Evolutionary conservation across 2,888 invertebrate species (phyloP).

Genomic region (Ectemnius lituratus): DNA sequence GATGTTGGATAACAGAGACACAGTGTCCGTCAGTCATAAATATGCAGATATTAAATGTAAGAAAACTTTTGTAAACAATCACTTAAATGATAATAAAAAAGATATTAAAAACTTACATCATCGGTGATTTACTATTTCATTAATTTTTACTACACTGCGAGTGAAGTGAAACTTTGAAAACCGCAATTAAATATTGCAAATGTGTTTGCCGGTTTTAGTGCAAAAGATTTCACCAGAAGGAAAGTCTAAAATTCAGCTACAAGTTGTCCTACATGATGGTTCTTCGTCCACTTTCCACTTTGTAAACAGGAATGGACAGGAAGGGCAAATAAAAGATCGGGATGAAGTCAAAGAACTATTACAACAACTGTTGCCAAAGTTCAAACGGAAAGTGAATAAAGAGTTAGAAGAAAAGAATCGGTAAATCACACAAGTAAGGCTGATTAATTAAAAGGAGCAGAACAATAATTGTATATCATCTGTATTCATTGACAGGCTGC

Average conservation of each 20-base stretch:
- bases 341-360: conserved; percentile 95
- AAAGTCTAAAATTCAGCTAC: conserved; percentile 98
- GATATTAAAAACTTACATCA: conserved; percentile 34
- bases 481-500: conserved; percentile 79
- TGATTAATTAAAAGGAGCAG: background rate
- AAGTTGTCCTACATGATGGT: conserved; percentile 96
- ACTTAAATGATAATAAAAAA: conserved; percentile 46
- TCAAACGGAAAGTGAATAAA: conserved; percentile 93
- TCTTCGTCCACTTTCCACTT: conserved; percentile 98
- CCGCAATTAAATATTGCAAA: background rate
- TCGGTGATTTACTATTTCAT: conserved; percentile 36
- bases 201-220: conserved; percentile 79
- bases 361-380: conserved; percentile 94
- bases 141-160: conserved; percentile 11
- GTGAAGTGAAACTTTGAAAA: background rate
- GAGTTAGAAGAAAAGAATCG: conserved; percentile 93
- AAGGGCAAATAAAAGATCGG: conserved; percentile 91
- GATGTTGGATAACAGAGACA: conserved; percentile 96
- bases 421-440: conserved; percentile 70
- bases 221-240: conserved; percentile 98
- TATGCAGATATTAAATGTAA: conserved; percentile 98
- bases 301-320: conserved; percentile 90
- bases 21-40: conserved; percentile 94
- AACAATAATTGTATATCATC: too few relatives aligned
- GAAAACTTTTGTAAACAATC: conserved; percentile 59